phyloP scores from a whole-genome alignment of 2,888 invertebrate species.

The Brachynemurus nebulosus region DNA sequence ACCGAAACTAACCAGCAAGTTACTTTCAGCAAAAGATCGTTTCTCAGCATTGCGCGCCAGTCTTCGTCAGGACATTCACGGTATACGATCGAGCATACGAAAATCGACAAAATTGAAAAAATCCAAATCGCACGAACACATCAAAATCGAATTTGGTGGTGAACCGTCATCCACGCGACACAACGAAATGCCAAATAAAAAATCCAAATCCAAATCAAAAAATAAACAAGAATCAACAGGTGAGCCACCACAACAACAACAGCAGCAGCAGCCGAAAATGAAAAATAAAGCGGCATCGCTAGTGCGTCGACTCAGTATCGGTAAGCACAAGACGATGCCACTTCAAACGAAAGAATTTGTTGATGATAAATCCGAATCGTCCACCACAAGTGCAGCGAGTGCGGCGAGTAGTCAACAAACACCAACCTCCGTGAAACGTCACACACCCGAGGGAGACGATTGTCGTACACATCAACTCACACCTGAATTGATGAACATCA shows the following conservation, averaged over 20 bases:
- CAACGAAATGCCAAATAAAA: slow-evolving; percentile 1
- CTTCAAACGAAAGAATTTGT: neutral
- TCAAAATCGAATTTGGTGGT: neutral
- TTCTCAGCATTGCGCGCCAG: slow-evolving; percentile 1
- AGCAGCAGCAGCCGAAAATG: neutral
- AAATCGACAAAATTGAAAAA: neutral
- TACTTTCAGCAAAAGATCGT: slow-evolving; percentile 3
- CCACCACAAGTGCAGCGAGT: neutral
- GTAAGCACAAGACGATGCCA: neutral
- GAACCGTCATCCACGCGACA: neutral
- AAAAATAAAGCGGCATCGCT: slow-evolving; percentile 3
- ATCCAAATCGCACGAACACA: neutral
- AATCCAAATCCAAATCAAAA: neutral
- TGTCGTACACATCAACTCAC: too few species aligned
- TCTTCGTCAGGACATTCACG: slow-evolving; percentile 4
- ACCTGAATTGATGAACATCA: neutral
- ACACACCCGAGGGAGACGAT: neutral
- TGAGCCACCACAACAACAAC: neutral
- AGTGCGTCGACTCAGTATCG: slow-evolving; percentile 6
- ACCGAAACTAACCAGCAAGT: slow-evolving; percentile 5
- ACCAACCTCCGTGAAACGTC: slow-evolving; percentile 1
- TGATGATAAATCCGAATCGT: neutral
- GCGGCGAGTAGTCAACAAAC: neutral
- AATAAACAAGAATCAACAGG: neutral
- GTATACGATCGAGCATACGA: slow-evolving; percentile 4